These are phyloP conservation scores for Helleia helle DNA, from an alignment of 2,888 invertebrate genomes.

Conservation along the genomic window DNA sequence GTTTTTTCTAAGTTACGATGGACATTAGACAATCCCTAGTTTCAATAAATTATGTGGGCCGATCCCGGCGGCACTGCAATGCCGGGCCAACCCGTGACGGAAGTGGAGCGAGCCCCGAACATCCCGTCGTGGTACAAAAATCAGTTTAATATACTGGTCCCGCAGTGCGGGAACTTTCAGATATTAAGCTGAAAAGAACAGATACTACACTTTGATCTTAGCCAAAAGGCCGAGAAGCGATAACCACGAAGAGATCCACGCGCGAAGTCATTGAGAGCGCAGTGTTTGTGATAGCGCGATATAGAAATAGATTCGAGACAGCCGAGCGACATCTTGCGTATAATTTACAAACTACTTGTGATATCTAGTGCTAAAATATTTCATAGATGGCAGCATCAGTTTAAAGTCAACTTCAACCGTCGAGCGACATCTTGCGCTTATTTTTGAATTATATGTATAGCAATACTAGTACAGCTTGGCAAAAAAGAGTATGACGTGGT, in stretches of 20 bases:
- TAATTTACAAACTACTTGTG: neutral
- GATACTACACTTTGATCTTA: conserved; percentile 32
- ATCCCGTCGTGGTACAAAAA: conserved; percentile 29
- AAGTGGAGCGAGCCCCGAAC: conserved; percentile 35
- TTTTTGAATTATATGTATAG: too few species aligned
- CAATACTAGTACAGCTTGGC: too few species aligned
- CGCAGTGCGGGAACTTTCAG: conserved; percentile 33
- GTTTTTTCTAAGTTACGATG: too few species aligned
- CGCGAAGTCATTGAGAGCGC: conserved; percentile 5
- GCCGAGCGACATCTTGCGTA: neutral
- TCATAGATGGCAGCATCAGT: too few species aligned
- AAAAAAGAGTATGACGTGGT: too few species aligned
- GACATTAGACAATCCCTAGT: too few species aligned
- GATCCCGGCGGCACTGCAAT: conserved; percentile 34
- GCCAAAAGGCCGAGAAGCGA: conserved; percentile 31
- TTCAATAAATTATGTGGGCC: conserved; percentile 20
- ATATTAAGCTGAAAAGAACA: conserved; percentile 33
- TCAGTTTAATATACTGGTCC: conserved; percentile 34
- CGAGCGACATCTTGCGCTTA: too few species aligned
- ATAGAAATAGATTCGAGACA: neutral
- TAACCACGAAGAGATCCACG: neutral
- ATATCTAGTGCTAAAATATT: too few species aligned
- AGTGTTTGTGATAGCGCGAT: conserved; percentile 12
- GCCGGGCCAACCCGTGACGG: conserved; percentile 32
- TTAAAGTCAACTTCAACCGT: too few species aligned